Evolutionary conservation across 2,113 vertebrate genomes (phyloP).

Genomic region (Aramus guarauna): DNA sequence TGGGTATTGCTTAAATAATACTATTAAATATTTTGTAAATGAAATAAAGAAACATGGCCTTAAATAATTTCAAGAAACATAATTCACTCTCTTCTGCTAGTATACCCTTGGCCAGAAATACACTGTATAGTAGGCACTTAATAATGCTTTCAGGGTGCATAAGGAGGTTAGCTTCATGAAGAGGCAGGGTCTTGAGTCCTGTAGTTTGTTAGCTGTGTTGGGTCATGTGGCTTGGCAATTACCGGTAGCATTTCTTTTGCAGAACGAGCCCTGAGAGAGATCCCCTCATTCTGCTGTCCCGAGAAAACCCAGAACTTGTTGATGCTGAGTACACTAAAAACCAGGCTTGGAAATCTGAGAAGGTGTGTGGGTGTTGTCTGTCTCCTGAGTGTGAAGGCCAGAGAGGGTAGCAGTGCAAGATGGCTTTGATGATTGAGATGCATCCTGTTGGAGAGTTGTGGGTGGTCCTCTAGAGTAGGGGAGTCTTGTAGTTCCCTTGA

Average conservation of each 20-base stretch:
- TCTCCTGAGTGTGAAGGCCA: neutral
- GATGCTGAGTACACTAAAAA: conserved; percentile 98
- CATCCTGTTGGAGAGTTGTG: neutral
- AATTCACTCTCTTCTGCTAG: neutral
- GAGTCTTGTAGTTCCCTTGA: neutral
- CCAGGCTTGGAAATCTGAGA: conserved; percentile 98
- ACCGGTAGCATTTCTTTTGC: conserved; percentile 26
- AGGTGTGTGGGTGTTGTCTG: conserved; percentile 70
- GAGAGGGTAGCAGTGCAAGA: neutral
- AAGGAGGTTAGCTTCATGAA: neutral
- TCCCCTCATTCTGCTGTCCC: conserved; percentile 92
- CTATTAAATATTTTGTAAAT: neutral
- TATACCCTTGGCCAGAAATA: neutral
- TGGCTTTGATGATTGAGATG: neutral
- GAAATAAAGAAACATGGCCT: neutral
- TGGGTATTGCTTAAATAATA: neutral
- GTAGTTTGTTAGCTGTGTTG: neutral
- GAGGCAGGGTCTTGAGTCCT: neutral
- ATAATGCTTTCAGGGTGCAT: neutral
- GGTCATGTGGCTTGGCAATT: neutral
- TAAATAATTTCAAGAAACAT: neutral
- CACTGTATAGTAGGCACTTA: neutral
- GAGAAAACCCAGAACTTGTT: conserved; percentile 87
- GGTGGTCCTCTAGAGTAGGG: neutral
- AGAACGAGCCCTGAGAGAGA: conserved; percentile 97